Percentiles rank a stretch among this genome's conserved stretches.
Conservation (phyloP, 1,140 invertebrate genomes). For the Ceratosolen solmsi region DNA sequence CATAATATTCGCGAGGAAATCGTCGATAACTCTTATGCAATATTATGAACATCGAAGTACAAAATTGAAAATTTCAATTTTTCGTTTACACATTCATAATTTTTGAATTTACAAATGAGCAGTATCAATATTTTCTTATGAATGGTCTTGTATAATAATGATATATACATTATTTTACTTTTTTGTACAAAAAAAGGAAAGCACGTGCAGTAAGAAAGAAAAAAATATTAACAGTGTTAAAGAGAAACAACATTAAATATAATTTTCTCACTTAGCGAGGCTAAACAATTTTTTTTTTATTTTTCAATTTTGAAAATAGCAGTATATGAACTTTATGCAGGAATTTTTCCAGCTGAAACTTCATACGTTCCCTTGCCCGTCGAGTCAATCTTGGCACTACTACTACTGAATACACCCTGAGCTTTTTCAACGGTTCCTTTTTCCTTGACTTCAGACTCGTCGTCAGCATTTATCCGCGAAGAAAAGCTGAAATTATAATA, state of each 20-base stretch:
- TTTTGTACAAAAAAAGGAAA: not conserved
- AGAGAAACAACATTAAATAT: not conserved
- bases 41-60: not conserved
- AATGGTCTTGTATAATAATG: not conserved
- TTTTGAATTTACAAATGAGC: too few relatives aligned
- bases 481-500: slow-evolving; percentile 58
- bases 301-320: slow-evolving; percentile 4
- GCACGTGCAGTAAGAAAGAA: not conserved
- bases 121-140: too few relatives aligned
- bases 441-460: slow-evolving; percentile 56
- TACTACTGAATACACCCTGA: slow-evolving; percentile 69
- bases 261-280: not conserved
- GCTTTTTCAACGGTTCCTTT: slow-evolving; percentile 61
- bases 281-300: slow-evolving; percentile 28
- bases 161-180: not conserved
- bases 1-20: not conserved
- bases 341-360: slow-evolving; percentile 68
- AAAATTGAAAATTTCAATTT: not conserved
- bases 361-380: slow-evolving; percentile 67
- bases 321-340: slow-evolving; percentile 16
- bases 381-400: slow-evolving; percentile 61
- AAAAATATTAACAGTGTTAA: not conserved
- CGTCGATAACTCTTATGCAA: not conserved
- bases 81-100: not conserved
- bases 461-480: slow-evolving; percentile 58